A percentile compares a stretch with the other conserved stretches of the same genome.
Evolutionary conservation across 2,888 invertebrate genomes (phyloP).

Genomic region (Cephus pygmeus): DNA sequence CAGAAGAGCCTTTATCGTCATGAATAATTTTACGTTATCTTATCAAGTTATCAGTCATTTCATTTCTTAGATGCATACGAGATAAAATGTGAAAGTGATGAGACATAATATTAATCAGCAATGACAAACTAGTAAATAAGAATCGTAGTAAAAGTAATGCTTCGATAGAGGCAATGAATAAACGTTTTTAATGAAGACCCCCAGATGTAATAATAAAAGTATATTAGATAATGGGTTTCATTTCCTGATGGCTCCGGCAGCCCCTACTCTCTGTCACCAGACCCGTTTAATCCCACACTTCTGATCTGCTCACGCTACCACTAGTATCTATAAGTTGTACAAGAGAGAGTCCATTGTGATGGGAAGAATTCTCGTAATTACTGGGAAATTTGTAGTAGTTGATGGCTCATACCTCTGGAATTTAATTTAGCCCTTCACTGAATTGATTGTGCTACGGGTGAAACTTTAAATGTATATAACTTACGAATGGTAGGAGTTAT

Average conservation of each 20-base stretch:
- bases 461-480: too few species aligned
- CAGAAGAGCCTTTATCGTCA: neutral
- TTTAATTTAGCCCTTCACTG: neutral
- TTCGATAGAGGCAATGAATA: conserved; percentile 33
- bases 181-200: conserved; percentile 41
- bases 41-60: neutral
- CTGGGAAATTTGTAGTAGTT: neutral
- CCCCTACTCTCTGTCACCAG: conserved; percentile 30
- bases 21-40: neutral
- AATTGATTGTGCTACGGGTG: neutral
- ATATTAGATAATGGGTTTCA: conserved; percentile 57
- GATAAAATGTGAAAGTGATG: neutral
- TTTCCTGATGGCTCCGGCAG: conserved; percentile 45
- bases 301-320: conserved; percentile 11
- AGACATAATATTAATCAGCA: neutral
- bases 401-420: neutral
- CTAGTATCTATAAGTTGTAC: neutral
- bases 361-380: neutral
- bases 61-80: neutral
- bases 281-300: conserved; percentile 31
- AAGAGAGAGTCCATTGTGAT: neutral
- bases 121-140: neutral
- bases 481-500: too few species aligned
- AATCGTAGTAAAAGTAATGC: neutral
- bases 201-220: conserved; percentile 54